Evolutionary conservation across 1,140 invertebrate species (phyloP).

Genomic region (Penaeus chinensis): DNA sequence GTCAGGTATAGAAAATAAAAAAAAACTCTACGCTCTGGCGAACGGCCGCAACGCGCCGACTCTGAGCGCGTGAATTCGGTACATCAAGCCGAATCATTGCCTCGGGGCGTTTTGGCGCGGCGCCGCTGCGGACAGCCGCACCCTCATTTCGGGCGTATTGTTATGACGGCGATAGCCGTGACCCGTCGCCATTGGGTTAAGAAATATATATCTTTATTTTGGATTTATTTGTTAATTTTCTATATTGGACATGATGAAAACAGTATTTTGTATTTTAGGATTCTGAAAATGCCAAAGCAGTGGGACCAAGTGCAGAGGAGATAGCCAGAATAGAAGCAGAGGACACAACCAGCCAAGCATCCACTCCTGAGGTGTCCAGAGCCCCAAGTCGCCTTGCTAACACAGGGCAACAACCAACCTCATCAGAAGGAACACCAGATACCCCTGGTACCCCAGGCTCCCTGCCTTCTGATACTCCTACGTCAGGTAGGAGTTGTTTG

Average conservation of each 20-base stretch:
- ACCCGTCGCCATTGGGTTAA: too few species aligned
- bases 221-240: not conserved
- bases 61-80: too few species aligned
- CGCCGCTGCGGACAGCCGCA: too few species aligned
- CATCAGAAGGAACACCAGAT: slow-evolving; percentile 35
- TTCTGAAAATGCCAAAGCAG: slow-evolving; percentile 55
- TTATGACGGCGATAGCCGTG: too few species aligned
- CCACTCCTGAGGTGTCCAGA: slow-evolving; percentile 45
- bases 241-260: not conserved
- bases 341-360: slow-evolving; percentile 49
- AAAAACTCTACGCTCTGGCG: too few species aligned
- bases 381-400: slow-evolving; percentile 42
- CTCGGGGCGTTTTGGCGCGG: too few species aligned
- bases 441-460: slow-evolving; percentile 50
- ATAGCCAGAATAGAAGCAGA: slow-evolving; percentile 51
- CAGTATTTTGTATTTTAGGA: slow-evolving; percentile 9
- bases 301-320: slow-evolving; percentile 53
- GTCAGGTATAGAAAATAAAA: too few species aligned
- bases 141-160: too few species aligned
- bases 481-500: slow-evolving; percentile 20
- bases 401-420: slow-evolving; percentile 17
- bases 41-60: too few species aligned
- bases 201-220: too few species aligned
- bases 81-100: too few species aligned
- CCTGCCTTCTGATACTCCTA: slow-evolving; percentile 39